Evolutionary conservation across 2,888 invertebrate species (phyloP).

Genomic region (Apamea anceps): DNA sequence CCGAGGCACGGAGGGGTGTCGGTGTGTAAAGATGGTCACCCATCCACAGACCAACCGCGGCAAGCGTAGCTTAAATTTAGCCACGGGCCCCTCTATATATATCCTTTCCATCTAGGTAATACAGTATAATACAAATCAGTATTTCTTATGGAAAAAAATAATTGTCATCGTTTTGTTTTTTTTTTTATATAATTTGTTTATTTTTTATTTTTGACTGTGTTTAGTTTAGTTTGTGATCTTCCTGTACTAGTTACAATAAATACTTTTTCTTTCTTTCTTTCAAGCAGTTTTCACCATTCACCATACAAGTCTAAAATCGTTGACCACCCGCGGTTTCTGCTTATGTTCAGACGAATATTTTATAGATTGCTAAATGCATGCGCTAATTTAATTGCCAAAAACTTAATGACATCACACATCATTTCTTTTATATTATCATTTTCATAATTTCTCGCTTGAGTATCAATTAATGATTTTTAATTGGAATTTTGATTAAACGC

Average conservation of each 20-base stretch:
- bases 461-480: slow-evolving; percentile 46
- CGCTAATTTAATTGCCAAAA: slow-evolving; percentile 13
- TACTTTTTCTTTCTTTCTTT: too few species aligned
- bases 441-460: slow-evolving; percentile 31
- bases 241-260: too few species aligned
- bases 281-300: neutral
- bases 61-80: too few species aligned
- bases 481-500: slow-evolving; percentile 56
- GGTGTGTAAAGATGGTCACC: too few species aligned
- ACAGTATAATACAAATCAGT: neutral
- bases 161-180: neutral
- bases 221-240: too few species aligned
- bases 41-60: too few species aligned
- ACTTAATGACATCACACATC: neutral
- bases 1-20: too few species aligned
- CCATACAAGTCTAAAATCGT: too few species aligned
- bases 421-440: slow-evolving; percentile 21
- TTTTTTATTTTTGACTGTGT: too few species aligned
- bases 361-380: neutral
- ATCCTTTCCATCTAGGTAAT: neutral
- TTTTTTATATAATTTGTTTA: too few species aligned
- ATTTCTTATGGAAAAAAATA: neutral
- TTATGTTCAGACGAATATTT: neutral
- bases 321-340: neutral
- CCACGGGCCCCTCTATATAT: too few species aligned